A percentile compares a stretch with the other conserved stretches of the same genome.
Conservation (phyloP, 2,797 vertebrate genomes). For the Heliangelus exortis region DNA sequence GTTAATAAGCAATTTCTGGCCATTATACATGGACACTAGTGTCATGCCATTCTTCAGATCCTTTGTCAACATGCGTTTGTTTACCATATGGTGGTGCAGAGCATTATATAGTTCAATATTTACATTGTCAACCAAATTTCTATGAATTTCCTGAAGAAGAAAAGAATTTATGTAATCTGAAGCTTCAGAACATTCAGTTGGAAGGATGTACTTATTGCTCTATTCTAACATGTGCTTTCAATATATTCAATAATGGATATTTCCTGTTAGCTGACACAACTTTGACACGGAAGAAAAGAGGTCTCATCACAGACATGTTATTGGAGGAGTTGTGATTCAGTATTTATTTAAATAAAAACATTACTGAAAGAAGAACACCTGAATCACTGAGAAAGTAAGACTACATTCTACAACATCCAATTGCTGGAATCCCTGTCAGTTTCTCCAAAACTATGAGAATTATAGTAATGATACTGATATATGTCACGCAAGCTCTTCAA, state of each 20-base stretch:
- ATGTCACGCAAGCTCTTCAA: not conserved
- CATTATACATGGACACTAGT: conserved; percentile 91
- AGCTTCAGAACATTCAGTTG: not conserved
- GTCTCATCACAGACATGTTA: not conserved
- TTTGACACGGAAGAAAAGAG: not conserved
- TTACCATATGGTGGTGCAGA: conserved; percentile 95
- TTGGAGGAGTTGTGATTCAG: not conserved
- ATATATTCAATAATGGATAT: not conserved
- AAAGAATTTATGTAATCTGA: not conserved
- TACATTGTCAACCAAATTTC: conserved; percentile 91
- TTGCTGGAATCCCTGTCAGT: not conserved
- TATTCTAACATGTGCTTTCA: not conserved
- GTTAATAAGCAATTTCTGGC: conserved; percentile 89
- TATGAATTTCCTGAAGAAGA: conserved; percentile 81
- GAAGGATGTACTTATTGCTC: not conserved
- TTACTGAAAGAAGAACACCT: not conserved
- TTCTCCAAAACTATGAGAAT: not conserved
- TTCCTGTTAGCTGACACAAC: accelerated
- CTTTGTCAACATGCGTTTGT: conserved; percentile 93
- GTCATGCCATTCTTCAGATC: conserved; percentile 92
- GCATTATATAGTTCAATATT: conserved; percentile 97
- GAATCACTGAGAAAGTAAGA: not conserved
- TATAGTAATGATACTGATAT: not conserved
- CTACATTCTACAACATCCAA: not conserved
- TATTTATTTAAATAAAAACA: not conserved